A percentile compares a stretch with the other conserved stretches of the same genome.
These are phyloP conservation scores for Sesia apiformis DNA, from an alignment of 2,888 invertebrate species.

Conservation along the genomic window DNA sequence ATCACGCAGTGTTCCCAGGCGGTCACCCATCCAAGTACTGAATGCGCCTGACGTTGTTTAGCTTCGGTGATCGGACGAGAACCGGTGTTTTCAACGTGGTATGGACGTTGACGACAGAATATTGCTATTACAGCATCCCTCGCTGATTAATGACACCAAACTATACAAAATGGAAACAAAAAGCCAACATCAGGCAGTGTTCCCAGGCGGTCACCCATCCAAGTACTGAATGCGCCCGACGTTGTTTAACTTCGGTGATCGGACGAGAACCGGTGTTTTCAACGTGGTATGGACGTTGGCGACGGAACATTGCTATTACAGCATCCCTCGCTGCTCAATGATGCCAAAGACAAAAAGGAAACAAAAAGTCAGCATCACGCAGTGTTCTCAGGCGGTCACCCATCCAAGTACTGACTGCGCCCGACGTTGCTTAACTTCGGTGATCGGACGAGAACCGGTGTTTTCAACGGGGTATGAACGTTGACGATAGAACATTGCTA, in stretches of 20 bases:
- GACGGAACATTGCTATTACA: no score
- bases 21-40: conserved; percentile 25
- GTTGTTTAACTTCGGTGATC: conserved; percentile 26
- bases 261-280: conserved; percentile 19
- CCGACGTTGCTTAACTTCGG: conserved; percentile 25
- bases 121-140: no score
- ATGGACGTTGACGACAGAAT: conserved; percentile 24
- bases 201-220: conserved; percentile 27
- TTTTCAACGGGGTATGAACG: no score
- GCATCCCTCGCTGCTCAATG: no score
- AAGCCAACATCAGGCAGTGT: conserved; percentile 22
- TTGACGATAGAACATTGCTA: no score
- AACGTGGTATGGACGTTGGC: conserved; percentile 20
- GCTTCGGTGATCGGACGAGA: conserved; percentile 26
- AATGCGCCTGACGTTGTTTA: conserved; percentile 22
- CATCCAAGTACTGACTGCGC: conserved; percentile 25
- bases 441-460: conserved; percentile 18
- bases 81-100: conserved; percentile 36
- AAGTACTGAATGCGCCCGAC: conserved; percentile 24
- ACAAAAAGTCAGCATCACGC: conserved; percentile 19
- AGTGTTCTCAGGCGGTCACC: conserved; percentile 26
- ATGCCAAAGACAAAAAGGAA: neutral
- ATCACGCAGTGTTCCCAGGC: conserved; percentile 21
- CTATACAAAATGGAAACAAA: conserved; percentile 3
- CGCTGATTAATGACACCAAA: no score